Evolutionary conservation across 2,113 vertebrate species (phyloP).

Genomic region (Promerops cafer): DNA sequence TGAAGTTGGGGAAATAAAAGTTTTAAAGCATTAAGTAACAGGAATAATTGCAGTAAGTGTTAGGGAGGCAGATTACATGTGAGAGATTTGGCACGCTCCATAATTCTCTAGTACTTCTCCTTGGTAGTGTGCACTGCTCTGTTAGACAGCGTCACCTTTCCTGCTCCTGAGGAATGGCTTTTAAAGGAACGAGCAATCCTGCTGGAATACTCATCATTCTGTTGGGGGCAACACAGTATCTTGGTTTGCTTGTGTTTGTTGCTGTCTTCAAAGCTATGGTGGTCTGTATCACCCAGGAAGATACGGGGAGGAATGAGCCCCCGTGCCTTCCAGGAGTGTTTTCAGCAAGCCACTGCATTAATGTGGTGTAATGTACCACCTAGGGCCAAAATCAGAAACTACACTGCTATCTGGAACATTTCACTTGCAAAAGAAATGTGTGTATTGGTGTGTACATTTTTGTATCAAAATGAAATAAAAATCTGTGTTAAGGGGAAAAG

Average conservation of each 20-base stretch:
- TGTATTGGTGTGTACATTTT: accelerated
- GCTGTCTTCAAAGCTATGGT: not conserved
- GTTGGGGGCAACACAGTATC: not conserved
- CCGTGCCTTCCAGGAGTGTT: not conserved
- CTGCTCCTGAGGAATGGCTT: not conserved
- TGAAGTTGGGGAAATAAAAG: not conserved
- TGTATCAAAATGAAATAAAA: not conserved
- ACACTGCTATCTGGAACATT: not conserved
- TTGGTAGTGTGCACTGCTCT: accelerated
- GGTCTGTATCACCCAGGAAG: not conserved
- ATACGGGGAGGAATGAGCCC: not conserved
- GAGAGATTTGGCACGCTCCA: not conserved
- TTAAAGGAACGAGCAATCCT: not conserved
- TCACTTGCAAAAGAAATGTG: not conserved
- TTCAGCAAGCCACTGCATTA: not conserved
- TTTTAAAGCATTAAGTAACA: conserved; percentile 7
- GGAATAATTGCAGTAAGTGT: not conserved
- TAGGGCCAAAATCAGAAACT: conserved; percentile 40
- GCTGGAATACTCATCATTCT: not conserved
- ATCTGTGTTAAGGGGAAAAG: not conserved
- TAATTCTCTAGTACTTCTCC: not conserved
- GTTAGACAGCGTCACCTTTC: not conserved
- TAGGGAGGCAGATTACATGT: not conserved
- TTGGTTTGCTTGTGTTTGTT: not conserved
- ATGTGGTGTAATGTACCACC: conserved; percentile 34